Conservation (phyloP, 2,888 invertebrate species). For the Habrosyne pyritoides region DNA sequence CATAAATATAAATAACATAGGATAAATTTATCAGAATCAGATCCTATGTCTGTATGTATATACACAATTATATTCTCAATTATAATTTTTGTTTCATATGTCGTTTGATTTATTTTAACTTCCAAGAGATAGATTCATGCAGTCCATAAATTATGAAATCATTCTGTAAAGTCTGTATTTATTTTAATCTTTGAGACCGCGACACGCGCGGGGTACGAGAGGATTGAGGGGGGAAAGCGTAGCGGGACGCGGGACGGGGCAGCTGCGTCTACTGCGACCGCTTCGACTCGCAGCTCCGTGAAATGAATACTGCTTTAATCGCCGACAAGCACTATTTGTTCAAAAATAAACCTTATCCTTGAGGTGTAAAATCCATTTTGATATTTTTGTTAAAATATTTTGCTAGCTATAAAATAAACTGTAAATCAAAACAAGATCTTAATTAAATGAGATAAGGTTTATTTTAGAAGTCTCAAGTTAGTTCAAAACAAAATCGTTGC, state of each 20-base stretch:
- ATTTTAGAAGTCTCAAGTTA: no score
- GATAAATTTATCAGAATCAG: no score
- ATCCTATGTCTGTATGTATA: no score
- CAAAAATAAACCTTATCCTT: slow-evolving; percentile 26
- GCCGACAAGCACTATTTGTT: slow-evolving; percentile 37
- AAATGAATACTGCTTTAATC: slow-evolving; percentile 75
- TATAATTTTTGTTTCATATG: no score
- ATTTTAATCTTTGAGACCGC: slow-evolving; percentile 58
- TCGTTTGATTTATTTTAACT: not conserved
- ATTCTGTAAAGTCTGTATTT: slow-evolving; percentile 5
- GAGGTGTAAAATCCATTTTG: not conserved
- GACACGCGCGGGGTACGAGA: slow-evolving; percentile 70
- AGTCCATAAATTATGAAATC: not conserved
- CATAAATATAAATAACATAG: no score
- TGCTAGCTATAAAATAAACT: slow-evolving; percentile 12
- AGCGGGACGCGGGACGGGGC: slow-evolving; percentile 56
- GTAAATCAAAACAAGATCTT: no score
- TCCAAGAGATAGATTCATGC: not conserved
- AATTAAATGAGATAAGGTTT: no score
- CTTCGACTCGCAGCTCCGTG: slow-evolving; percentile 61
- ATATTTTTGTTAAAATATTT: not conserved
- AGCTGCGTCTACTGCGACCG: slow-evolving; percentile 78
- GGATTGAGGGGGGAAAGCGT: slow-evolving; percentile 39
- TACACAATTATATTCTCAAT: no score
- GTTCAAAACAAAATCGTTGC: no score